Percentiles rank a stretch among this genome's conserved stretches.
phyloP scores from a whole-genome alignment of 2,113 vertebrate species.

The Mastomys coucha region DNA sequence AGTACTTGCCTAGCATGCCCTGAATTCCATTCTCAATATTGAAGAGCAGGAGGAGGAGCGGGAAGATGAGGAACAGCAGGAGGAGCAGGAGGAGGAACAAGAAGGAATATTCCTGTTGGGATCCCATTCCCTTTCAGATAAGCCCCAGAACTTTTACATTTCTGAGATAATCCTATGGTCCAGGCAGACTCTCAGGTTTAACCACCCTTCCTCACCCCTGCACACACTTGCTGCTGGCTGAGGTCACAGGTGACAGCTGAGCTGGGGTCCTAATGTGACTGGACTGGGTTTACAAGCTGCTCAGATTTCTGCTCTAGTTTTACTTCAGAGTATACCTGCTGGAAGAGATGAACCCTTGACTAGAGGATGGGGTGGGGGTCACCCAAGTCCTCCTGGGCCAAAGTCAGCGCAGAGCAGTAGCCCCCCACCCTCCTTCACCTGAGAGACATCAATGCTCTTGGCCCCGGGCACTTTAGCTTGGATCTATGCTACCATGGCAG shows the following conservation, averaged over 20 bases:
- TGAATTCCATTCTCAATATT: neutral
- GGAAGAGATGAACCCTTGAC: too few species aligned
- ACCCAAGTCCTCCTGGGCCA: too few species aligned
- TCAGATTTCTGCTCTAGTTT: neutral
- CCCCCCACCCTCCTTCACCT: neutral
- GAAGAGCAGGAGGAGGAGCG: neutral
- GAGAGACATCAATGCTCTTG: neutral
- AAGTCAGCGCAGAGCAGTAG: neutral
- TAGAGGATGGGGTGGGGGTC: neutral
- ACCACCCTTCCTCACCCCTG: neutral
- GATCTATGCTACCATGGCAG: rapidly evolving
- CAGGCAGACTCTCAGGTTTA: neutral
- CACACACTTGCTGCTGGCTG: neutral
- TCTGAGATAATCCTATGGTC: neutral
- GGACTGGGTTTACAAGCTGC: neutral
- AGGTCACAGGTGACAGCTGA: neutral
- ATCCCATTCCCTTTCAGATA: neutral
- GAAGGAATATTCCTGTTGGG: neutral
- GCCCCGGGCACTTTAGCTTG: neutral
- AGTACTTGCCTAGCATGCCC: neutral
- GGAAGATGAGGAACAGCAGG: too few species aligned
- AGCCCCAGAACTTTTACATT: neutral
- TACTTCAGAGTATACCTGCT: too few species aligned
- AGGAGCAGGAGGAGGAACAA: too few species aligned
- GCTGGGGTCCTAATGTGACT: neutral